phyloP scores from a whole-genome alignment of 2,888 invertebrate species.

The Serrognathus titanus region DNA sequence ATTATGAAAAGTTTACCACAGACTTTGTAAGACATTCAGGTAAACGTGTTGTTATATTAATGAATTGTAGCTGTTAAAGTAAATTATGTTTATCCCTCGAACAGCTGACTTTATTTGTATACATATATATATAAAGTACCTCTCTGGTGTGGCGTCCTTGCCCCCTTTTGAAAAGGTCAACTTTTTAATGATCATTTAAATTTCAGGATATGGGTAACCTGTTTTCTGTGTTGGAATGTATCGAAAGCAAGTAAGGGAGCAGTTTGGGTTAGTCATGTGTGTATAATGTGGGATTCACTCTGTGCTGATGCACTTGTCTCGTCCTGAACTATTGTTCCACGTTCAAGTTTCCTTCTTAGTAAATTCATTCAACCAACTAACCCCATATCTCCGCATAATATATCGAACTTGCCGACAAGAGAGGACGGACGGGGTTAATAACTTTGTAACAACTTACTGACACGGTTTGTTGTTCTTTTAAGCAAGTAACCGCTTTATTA shows the following conservation, averaged over 20 bases:
- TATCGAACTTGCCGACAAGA: background rate
- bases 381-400: background rate
- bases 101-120: constrained; percentile 27
- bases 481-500: no score
- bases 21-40: no score
- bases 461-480: no score
- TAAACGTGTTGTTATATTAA: no score
- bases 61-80: no score
- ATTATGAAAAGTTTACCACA: no score
- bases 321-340: constrained; percentile 17
- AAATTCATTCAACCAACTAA: constrained; percentile 11
- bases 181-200: constrained; percentile 30
- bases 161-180: constrained; percentile 29
- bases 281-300: constrained; percentile 21
- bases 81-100: constrained; percentile 19
- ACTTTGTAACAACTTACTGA: background rate
- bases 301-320: constrained; percentile 18
- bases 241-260: constrained; percentile 17
- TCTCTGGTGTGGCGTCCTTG: constrained; percentile 29
- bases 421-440: background rate
- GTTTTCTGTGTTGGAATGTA: constrained; percentile 26
- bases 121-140: constrained; percentile 5
- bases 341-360: constrained; percentile 16
- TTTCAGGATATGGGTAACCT: constrained; percentile 32
- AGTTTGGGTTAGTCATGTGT: constrained; percentile 23